phyloP scores from a whole-genome alignment of 1,140 invertebrate species.

The Trypoxylus dichotomus region DNA sequence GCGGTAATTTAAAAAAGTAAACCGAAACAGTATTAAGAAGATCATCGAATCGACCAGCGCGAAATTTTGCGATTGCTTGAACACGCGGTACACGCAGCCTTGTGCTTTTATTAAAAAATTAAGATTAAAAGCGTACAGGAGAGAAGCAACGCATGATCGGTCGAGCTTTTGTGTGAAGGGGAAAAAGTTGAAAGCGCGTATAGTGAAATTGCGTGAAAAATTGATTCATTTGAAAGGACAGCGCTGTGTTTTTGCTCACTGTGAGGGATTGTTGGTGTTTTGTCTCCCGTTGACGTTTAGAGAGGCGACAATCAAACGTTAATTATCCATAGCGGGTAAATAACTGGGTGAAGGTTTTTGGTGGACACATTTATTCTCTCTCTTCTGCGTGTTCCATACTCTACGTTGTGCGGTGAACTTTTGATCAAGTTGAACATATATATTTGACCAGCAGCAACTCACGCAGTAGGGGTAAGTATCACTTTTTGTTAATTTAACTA shows the following conservation, averaged over 20 bases:
- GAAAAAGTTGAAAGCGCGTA: constrained; percentile 1
- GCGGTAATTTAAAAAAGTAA: neutral
- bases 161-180: neutral
- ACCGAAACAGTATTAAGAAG: neutral
- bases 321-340: neutral
- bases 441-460: too few relatives aligned
- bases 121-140: neutral
- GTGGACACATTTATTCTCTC: neutral
- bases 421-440: too few relatives aligned
- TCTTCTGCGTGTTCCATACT: neutral
- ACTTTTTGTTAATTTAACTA: too few relatives aligned
- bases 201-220: constrained; percentile 12
- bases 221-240: neutral
- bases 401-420: neutral
- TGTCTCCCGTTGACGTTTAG: constrained; percentile 11
- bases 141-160: neutral
- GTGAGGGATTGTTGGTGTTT: constrained; percentile 11
- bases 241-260: neutral
- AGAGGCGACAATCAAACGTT: neutral
- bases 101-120: neutral
- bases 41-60: neutral
- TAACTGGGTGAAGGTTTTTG: neutral
- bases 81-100: too few relatives aligned
- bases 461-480: too few relatives aligned
- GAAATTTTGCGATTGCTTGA: too few relatives aligned